Evolutionary conservation across 2,797 vertebrate species (phyloP).

Genomic region (Synaphobranchus kaupii): DNA sequence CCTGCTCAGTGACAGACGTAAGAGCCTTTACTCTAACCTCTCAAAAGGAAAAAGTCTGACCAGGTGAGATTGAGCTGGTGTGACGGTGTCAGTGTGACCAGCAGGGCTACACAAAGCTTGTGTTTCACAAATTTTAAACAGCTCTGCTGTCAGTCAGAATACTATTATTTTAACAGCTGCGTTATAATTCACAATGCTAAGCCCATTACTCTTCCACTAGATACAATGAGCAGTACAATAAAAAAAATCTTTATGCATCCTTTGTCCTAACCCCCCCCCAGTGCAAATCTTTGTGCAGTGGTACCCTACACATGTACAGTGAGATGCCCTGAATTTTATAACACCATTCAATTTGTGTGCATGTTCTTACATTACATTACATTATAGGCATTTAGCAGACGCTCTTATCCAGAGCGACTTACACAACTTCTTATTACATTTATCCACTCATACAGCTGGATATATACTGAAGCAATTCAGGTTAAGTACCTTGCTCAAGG

Average conservation of each 20-base stretch:
- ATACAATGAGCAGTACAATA: not conserved
- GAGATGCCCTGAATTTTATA: not conserved
- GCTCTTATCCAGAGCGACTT: too few relatives aligned
- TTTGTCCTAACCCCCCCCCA: too few relatives aligned
- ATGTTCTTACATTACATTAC: too few relatives aligned
- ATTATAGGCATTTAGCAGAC: too few relatives aligned
- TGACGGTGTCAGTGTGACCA: not conserved
- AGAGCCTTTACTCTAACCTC: not conserved
- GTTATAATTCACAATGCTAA: not conserved
- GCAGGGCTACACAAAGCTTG: not conserved
- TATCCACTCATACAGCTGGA: too few relatives aligned
- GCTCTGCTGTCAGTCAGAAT: not conserved
- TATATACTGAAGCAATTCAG: too few relatives aligned
- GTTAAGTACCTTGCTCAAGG: too few relatives aligned
- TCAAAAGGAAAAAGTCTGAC: not conserved
- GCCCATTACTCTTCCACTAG: not conserved
- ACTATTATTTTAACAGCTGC: not conserved
- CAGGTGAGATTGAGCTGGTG: not conserved
- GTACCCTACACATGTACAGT: not conserved
- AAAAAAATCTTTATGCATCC: too few relatives aligned
- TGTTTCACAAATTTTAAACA: not conserved
- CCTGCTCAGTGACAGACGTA: conserved; percentile 24
- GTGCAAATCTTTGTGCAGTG: not conserved
- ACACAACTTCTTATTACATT: too few relatives aligned
- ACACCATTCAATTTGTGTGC: too few relatives aligned